Percentiles rank a stretch among this genome's conserved stretches.
Conservation (phyloP, 1,140 invertebrate species). For the Parasteatoda tepidariorum region DNA sequence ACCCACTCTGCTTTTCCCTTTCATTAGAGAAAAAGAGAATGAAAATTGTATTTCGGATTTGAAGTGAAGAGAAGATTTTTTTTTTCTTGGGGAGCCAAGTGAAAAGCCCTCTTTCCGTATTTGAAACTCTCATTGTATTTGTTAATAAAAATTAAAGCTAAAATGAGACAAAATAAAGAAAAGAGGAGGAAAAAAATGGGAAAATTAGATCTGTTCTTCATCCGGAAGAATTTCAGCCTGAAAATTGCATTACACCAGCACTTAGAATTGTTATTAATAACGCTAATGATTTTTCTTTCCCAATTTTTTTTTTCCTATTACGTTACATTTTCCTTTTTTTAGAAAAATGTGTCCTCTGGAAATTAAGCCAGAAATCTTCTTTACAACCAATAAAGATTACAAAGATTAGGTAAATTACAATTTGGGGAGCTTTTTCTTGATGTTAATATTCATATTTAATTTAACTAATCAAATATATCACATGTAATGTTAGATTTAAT, state of each 20-base stretch:
- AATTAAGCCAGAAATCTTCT: slow-evolving; percentile 30
- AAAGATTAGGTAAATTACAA: background rate
- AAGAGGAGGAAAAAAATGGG: background rate
- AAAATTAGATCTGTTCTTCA: slow-evolving; percentile 37
- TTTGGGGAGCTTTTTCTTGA: background rate
- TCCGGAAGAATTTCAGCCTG: slow-evolving; percentile 28
- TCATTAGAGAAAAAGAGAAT: slow-evolving; percentile 13
- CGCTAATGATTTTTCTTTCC: slow-evolving; percentile 17
- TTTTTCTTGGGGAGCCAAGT: background rate
- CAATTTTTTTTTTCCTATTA: background rate
- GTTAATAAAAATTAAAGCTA: slow-evolving; percentile 21
- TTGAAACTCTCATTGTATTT: slow-evolving; percentile 20
- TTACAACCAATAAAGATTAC: background rate
- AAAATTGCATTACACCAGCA: background rate
- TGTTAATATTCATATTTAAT: background rate
- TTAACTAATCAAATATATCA: slow-evolving; percentile 13
- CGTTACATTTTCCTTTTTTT: slow-evolving; percentile 11
- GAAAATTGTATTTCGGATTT: slow-evolving; percentile 5
- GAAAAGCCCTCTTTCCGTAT: slow-evolving; percentile 18
- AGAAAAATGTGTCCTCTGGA: slow-evolving; percentile 41
- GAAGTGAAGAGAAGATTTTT: background rate
- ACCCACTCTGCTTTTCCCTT: background rate
- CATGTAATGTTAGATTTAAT: background rate
- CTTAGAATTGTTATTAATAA: slow-evolving; percentile 32
- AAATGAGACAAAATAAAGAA: background rate